phyloP scores from a whole-genome alignment of 35 echinoderm and acorn worm species.

The Acanthaster planci region DNA sequence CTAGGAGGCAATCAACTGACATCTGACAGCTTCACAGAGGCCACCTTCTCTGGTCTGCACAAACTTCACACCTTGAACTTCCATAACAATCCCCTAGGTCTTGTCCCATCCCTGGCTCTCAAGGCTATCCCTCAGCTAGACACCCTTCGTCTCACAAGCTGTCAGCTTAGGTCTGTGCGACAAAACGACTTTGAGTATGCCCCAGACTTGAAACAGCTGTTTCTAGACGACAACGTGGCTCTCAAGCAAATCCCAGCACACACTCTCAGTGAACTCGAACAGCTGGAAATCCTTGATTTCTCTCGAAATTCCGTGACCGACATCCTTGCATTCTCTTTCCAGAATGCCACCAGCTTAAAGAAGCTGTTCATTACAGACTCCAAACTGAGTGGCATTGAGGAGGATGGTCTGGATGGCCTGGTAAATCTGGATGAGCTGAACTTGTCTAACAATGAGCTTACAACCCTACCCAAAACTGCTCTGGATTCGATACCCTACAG shows the following conservation, averaged over 20 bases:
- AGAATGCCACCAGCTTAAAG: not conserved
- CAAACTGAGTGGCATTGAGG: slow-evolving; percentile 29
- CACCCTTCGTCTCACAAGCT: slow-evolving; percentile 29
- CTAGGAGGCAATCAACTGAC: slow-evolving; percentile 36
- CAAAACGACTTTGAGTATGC: slow-evolving; percentile 32
- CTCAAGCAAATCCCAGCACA: slow-evolving; percentile 12
- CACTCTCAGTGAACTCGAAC: not conserved
- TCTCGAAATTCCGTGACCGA: slow-evolving; percentile 32
- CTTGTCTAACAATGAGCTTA: slow-evolving; percentile 42
- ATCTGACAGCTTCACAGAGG: not conserved
- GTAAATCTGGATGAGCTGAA: slow-evolving; percentile 39
- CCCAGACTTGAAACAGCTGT: slow-evolving; percentile 19
- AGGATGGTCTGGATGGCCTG: not conserved
- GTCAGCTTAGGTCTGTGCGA: not conserved
- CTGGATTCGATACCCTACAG: slow-evolving; percentile 33
- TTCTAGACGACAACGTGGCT: slow-evolving; percentile 32
- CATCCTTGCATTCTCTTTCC: slow-evolving; percentile 23
- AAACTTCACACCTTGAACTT: slow-evolving; percentile 39
- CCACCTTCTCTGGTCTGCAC: slow-evolving; percentile 26
- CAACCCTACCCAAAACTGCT: not conserved
- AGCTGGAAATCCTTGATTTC: slow-evolving; percentile 37
- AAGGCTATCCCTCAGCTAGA: slow-evolving; percentile 26
- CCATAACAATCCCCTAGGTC: slow-evolving; percentile 36
- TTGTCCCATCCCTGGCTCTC: slow-evolving; percentile 27
- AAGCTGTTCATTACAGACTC: slow-evolving; percentile 19